These are phyloP conservation scores for Saguinus imperator DNA, from an alignment of 2,113 vertebrate genomes.

Conservation along the genomic window DNA sequence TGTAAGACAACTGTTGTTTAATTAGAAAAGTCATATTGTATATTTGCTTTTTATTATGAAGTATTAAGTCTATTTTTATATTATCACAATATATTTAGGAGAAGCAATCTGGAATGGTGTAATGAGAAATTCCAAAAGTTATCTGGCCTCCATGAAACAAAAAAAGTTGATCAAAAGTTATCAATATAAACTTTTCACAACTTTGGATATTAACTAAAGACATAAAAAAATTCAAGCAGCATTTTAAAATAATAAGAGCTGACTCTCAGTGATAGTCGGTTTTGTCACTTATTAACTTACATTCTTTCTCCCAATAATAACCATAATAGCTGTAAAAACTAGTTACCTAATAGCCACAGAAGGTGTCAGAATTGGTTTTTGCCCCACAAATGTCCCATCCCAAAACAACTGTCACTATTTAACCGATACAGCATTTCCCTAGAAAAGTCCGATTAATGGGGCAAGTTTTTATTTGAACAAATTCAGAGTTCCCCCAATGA, in stretches of 20 bases:
- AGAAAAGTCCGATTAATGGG: neutral
- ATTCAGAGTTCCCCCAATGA: neutral
- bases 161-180: neutral
- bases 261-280: neutral
- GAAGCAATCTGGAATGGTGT: neutral
- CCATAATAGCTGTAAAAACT: neutral
- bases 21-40: neutral
- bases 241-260: neutral
- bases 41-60: neutral
- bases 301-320: neutral
- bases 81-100: neutral
- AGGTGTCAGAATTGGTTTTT: neutral
- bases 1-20: neutral
- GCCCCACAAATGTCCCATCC: neutral
- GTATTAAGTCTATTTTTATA: neutral
- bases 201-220: neutral
- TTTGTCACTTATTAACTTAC: neutral
- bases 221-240: neutral
- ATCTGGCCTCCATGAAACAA: neutral
- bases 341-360: neutral
- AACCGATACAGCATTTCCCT: neutral
- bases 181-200: neutral
- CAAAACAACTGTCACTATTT: neutral
- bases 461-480: neutral
- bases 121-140: neutral